Conservation (phyloP, 2,888 invertebrate genomes). For the Pyralis farinalis region DNA sequence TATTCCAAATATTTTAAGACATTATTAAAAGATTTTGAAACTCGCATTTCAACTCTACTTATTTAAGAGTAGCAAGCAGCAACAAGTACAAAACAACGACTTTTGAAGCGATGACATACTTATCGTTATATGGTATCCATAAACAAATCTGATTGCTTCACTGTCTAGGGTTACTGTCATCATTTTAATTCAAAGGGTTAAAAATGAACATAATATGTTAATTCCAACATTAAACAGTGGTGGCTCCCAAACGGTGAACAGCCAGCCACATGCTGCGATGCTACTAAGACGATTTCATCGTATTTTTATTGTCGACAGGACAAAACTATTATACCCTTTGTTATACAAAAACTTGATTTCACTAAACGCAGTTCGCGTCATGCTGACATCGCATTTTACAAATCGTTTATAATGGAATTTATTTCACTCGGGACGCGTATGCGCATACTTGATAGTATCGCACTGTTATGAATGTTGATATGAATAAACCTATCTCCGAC, state of each 20-base stretch:
- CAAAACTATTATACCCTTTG: constrained; percentile 62
- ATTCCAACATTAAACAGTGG: constrained; percentile 52
- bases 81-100: constrained; percentile 14
- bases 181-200: constrained; percentile 51
- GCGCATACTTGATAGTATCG: constrained; percentile 60
- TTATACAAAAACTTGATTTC: constrained; percentile 46
- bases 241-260: constrained; percentile 68
- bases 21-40: no score
- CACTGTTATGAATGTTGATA: constrained; percentile 61
- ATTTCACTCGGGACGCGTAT: constrained; percentile 50
- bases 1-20: no score
- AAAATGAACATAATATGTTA: constrained; percentile 65
- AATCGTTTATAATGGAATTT: constrained; percentile 69
- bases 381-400: constrained; percentile 75
- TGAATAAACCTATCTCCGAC: constrained; percentile 43
- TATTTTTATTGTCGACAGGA: constrained; percentile 50
- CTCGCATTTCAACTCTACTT: constrained; percentile 2
- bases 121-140: constrained; percentile 23
- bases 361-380: constrained; percentile 57
- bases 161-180: constrained; percentile 34
- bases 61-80: constrained; percentile 11
- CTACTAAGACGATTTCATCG: constrained; percentile 64
- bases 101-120: constrained; percentile 29
- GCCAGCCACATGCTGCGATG: constrained; percentile 62
- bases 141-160: constrained; percentile 40